Evolutionary conservation across 2,797 vertebrate species (phyloP).

Genomic region (Atherinosoma microstoma): DNA sequence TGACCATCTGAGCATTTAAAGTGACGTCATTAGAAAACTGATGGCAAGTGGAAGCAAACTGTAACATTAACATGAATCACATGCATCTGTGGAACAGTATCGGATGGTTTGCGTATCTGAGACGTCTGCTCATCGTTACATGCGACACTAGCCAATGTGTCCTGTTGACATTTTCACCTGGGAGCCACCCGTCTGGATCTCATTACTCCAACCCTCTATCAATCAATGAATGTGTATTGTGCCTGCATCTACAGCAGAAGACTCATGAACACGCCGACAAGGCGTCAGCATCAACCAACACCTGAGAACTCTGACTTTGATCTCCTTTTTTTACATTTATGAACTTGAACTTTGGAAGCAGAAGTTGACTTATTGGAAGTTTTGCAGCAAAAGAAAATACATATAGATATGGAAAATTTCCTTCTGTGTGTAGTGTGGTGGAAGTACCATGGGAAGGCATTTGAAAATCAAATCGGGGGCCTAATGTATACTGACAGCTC

Average conservation of each 20-base stretch:
- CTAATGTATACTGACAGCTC: constrained; percentile 52
- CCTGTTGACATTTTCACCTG: constrained; percentile 40
- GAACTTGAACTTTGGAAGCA: constrained; percentile 46
- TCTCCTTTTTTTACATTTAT: constrained; percentile 52
- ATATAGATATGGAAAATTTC: constrained; percentile 30
- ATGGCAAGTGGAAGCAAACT: constrained; percentile 9
- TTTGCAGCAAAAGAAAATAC: constrained; percentile 37
- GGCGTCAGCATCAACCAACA: constrained; percentile 43
- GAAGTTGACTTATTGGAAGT: constrained; percentile 29
- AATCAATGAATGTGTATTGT: constrained; percentile 78
- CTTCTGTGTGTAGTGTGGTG: constrained; percentile 25
- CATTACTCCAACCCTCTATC: constrained; percentile 53
- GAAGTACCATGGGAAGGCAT: constrained; percentile 33
- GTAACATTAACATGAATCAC: constrained; percentile 9
- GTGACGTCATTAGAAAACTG: not conserved
- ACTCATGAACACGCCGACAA: constrained; percentile 48
- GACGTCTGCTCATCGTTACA: constrained; percentile 19
- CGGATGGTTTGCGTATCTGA: constrained; percentile 36
- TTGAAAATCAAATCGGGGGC: constrained; percentile 37
- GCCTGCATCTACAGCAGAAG: constrained; percentile 68
- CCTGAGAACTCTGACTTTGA: constrained; percentile 43
- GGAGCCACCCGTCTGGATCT: constrained; percentile 49
- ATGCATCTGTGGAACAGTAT: constrained; percentile 27
- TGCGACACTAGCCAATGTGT: constrained; percentile 21
- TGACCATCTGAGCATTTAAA: constrained; percentile 18